A percentile compares a stretch with the other conserved stretches of the same genome.
phyloP scores from a whole-genome alignment of 2,797 vertebrate species.

The Pipistrellus kuhlii region DNA sequence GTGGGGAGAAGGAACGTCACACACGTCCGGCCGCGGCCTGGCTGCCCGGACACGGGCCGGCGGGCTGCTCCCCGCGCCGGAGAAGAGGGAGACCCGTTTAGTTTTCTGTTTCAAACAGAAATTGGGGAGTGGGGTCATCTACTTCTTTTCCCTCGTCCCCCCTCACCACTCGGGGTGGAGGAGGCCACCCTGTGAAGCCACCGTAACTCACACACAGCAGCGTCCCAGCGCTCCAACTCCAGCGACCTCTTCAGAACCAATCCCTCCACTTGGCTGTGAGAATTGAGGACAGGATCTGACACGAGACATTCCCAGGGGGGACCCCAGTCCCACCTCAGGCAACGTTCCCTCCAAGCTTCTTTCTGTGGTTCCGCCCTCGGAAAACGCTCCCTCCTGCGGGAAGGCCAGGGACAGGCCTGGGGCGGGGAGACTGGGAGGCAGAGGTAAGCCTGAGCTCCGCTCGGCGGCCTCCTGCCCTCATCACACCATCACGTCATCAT shows the following conservation, averaged over 20 bases:
- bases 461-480: slow-evolving; percentile 62
- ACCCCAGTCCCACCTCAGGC: neutral
- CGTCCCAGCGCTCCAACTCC: neutral
- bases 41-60: neutral
- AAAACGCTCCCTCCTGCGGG: neutral
- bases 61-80: accelerated
- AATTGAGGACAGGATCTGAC: neutral
- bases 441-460: neutral
- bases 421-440: neutral
- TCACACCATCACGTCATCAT: no score
- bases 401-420: neutral
- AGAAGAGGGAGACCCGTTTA: neutral
- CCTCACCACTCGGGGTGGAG: neutral
- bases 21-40: neutral
- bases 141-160: neutral
- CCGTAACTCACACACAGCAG: neutral
- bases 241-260: neutral
- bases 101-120: neutral
- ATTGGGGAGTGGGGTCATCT: neutral
- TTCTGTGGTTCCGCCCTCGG: neutral
- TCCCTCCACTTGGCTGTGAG: neutral
- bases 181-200: neutral
- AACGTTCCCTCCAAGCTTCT: neutral
- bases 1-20: slow-evolving; percentile 5
- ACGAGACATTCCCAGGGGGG: neutral